Conservation (phyloP, 2,888 invertebrate species). For the Zygothrica quintamaculata region DNA sequence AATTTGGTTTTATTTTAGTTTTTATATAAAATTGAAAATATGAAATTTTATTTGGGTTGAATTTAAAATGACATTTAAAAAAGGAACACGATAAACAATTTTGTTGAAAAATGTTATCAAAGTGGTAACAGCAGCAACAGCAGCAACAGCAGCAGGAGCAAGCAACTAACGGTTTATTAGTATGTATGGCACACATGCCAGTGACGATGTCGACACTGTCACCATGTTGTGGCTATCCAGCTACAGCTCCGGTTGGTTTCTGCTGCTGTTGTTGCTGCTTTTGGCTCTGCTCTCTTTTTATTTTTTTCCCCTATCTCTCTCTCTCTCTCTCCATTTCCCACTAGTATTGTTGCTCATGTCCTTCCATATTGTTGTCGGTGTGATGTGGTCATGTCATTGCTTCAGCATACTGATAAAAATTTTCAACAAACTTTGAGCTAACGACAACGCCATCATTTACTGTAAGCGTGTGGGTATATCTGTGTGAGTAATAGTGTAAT, state of each 20-base stretch:
- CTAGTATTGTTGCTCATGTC: conserved; percentile 34
- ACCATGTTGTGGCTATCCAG: conserved; percentile 60
- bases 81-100: conserved; percentile 15
- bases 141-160: conserved; percentile 33
- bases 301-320: conserved; percentile 10
- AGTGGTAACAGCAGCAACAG: conserved; percentile 40
- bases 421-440: conserved; percentile 77
- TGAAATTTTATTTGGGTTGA: no score
- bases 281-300: conserved; percentile 16
- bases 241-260: conserved; percentile 11
- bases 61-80: conserved; percentile 16
- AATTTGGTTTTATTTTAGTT: no score
- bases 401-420: conserved; percentile 72
- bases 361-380: conserved; percentile 50
- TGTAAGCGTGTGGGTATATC: conserved; percentile 2
- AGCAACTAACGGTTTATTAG: conserved; percentile 73
- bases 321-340: conserved; percentile 3
- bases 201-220: conserved; percentile 54
- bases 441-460: conserved; percentile 59
- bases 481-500: conserved; percentile 8
- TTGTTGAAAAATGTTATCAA: conserved; percentile 20
- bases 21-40: no score
- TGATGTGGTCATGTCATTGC: conserved; percentile 80
- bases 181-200: conserved; percentile 73
- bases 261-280: conserved; percentile 1